Evolutionary conservation across 2,797 vertebrate genomes (phyloP).

Genomic region (Allobates femoralis): DNA sequence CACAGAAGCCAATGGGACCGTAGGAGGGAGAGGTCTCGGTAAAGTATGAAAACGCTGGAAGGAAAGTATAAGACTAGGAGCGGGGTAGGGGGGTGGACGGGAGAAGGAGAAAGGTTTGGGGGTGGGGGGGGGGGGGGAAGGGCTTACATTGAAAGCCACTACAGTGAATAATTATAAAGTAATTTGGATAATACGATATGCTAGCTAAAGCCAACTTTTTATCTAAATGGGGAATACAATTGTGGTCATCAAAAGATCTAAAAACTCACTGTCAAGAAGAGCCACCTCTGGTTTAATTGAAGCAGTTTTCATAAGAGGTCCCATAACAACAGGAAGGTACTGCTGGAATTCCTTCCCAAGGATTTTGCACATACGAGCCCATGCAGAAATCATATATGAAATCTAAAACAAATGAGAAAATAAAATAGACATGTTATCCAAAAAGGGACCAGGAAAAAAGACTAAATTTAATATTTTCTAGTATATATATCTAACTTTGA

Average conservation of each 20-base stretch:
- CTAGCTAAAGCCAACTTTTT: neutral
- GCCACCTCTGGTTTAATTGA: slow-evolving; percentile 99
- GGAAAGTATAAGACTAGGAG: too few relatives aligned
- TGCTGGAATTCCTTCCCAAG: slow-evolving; percentile 98
- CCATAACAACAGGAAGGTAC: slow-evolving; percentile 98
- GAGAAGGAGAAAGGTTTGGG: too few relatives aligned
- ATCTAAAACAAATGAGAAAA: slow-evolving; percentile 76
- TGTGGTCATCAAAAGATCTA: neutral
- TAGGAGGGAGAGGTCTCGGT: too few relatives aligned
- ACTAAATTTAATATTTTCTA: too few relatives aligned
- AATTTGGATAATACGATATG: neutral
- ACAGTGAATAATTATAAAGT: too few relatives aligned
- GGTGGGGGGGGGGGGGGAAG: too few relatives aligned
- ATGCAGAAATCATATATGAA: slow-evolving; percentile 99
- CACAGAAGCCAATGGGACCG: too few relatives aligned
- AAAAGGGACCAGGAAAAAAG: neutral
- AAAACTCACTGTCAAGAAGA: slow-evolving; percentile 93
- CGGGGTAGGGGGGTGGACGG: too few relatives aligned
- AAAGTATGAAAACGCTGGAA: too few relatives aligned
- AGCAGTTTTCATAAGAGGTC: slow-evolving; percentile 97
- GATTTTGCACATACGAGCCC: slow-evolving; percentile 99
- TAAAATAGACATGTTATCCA: neutral
- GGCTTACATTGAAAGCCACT: too few relatives aligned
- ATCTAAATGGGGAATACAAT: neutral
- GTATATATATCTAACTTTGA: too few relatives aligned